Evolutionary conservation across 2,113 vertebrate species (phyloP).

Genomic region (Puffinus mauretanicus): DNA sequence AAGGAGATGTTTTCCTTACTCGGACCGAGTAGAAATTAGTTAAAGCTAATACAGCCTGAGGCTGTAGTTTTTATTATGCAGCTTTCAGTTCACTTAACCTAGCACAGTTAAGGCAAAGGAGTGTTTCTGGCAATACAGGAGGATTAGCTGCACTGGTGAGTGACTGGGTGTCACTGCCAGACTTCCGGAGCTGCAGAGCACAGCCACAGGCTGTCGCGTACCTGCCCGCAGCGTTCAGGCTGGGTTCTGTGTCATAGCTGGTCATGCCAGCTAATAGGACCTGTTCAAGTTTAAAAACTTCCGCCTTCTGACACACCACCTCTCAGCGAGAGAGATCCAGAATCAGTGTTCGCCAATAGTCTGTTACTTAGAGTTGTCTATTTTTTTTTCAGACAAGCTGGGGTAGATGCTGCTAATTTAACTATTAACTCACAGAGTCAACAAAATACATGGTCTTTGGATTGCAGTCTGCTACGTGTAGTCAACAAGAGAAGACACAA

Average conservation of each 20-base stretch:
- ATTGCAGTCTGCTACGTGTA: not conserved
- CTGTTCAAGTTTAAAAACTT: not conserved
- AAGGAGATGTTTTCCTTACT: not conserved
- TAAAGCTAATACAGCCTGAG: not conserved
- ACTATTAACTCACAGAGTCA: not conserved
- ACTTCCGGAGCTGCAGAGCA: not conserved
- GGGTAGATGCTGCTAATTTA: conserved; percentile 6
- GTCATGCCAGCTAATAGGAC: not conserved
- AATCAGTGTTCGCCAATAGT: not conserved
- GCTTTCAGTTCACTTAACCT: not conserved
- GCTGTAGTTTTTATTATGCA: not conserved
- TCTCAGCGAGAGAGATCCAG: not conserved
- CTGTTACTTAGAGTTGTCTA: not conserved
- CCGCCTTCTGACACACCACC: not conserved
- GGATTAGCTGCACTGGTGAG: not conserved
- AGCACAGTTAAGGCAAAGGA: not conserved
- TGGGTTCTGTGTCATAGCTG: not conserved
- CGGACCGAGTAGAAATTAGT: not conserved
- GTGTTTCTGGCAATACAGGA: not conserved
- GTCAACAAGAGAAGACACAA: not conserved
- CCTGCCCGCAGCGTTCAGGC: not conserved
- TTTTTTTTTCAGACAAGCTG: not conserved
- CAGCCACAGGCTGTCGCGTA: not conserved
- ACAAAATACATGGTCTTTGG: not conserved
- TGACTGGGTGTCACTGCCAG: not conserved